Evolutionary conservation across 2,888 invertebrate genomes (phyloP), one percentile per base, ranked within the genome.

Genomic region (Tenthredo mesomela): DNA sequence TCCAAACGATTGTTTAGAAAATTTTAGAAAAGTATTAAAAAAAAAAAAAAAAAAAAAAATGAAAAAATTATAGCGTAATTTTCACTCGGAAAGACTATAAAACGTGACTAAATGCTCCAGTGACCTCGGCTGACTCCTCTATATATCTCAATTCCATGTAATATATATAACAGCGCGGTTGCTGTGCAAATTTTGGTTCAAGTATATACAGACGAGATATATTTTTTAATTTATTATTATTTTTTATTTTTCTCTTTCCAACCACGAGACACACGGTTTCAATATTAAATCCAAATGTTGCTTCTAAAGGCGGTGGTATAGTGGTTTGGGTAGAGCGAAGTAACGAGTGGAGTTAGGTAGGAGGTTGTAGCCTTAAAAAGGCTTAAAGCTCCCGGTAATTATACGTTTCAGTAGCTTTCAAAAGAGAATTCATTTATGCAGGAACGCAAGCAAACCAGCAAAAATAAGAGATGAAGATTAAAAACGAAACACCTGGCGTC

Each of bases 341-440:
- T 29, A 18, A 18, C 18, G 37, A 70, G 70, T 15, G 9, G 70
- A 71, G 54, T 54, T 37, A n/a, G 29, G 70, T 33, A 29, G 67
- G 6, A 37, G 33, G 7, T 37, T 7, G 58, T 78, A 43, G 80
- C 61, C 80, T 61, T 50, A 50, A 65, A 67, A 82, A 82, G 82
- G 82, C 80, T 80, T 61, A 21, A 80, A 80, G 80, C 80, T 50
- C 80, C 47, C 67, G 67, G 82, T 82, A 82, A 82, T 82, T 82
- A 82, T 82, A 82, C 82, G 82, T 82, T 70, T 47, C 82, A 50
- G 82, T 82, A 70, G 67, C 70, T 82, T 82, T 70, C 82, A n/a
- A 70, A 67, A 67, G 67, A 82, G 82, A 70, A 82, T 82, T 82
- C 70, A 65, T 82, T 82, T 82, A 67, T 67, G 82, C 82, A 47